phyloP scores from a whole-genome alignment of 64 coral and sea anemone genomes.

The Cladopsammia gracilis region DNA sequence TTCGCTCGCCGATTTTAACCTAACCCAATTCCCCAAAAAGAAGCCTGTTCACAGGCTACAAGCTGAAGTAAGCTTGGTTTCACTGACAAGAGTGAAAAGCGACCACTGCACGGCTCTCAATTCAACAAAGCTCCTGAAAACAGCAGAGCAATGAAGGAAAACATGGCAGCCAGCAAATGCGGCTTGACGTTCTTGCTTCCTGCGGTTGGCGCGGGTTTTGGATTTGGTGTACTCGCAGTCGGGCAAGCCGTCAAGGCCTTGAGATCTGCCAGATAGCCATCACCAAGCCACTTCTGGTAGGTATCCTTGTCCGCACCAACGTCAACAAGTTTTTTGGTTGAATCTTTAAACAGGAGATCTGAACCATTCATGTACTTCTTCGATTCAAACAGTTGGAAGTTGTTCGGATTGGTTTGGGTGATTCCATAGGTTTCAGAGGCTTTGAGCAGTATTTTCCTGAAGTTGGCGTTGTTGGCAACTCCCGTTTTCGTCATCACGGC shows the following conservation, averaged over 20 bases:
- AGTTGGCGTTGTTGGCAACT: neutral
- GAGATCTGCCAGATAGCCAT: neutral
- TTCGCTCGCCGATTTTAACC: too few relatives aligned
- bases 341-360: conserved; percentile 84
- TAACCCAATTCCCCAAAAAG: too few relatives aligned
- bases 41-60: too few relatives aligned
- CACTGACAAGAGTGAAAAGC: neutral
- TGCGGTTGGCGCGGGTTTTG: neutral
- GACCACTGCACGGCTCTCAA: neutral
- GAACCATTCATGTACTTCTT: neutral
- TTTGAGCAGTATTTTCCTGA: neutral
- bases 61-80: neutral
- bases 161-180: neutral
- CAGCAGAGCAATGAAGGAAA: neutral
- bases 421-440: neutral
- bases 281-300: conserved; percentile 46
- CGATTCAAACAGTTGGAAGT: neutral
- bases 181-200: neutral
- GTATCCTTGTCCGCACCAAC: conserved; percentile 4
- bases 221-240: too few relatives aligned
- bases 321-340: conserved; percentile 45
- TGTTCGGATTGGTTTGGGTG: neutral
- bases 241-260: neutral
- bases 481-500: neutral
- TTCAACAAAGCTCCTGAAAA: neutral